phyloP scores from a whole-genome alignment of 2,888 invertebrate genomes.

The Andrena trimmerana region DNA sequence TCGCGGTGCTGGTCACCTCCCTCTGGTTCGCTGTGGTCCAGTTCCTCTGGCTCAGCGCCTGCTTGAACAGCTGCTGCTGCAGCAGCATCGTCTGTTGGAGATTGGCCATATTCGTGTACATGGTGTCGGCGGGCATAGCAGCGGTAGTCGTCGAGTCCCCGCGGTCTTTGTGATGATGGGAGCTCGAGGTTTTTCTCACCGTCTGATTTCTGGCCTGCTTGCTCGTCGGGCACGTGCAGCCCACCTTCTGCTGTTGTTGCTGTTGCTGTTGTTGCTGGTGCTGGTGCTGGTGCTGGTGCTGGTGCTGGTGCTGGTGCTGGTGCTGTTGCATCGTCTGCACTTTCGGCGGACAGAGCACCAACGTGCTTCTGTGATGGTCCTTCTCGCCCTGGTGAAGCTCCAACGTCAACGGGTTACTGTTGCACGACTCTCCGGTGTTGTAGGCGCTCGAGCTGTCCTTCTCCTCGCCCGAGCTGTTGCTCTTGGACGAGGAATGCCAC shows the following conservation, averaged over 20 bases:
- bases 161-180: conserved; percentile 63
- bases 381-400: conserved; percentile 85
- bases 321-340: conserved; percentile 30
- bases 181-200: conserved; percentile 56
- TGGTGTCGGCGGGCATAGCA: conserved; percentile 86
- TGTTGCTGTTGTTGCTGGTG: conserved; percentile 32
- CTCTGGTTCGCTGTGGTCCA: conserved; percentile 69
- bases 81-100: conserved; percentile 89
- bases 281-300: conserved; percentile 1
- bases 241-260: conserved; percentile 41
- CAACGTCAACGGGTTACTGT: conserved; percentile 88
- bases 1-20: conserved; percentile 61
- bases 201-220: conserved; percentile 64
- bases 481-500: conserved; percentile 82
- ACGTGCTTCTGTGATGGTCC: conserved; percentile 83
- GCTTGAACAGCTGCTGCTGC: conserved; percentile 89
- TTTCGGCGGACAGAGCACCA: conserved; percentile 80
- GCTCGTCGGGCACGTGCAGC: conserved; percentile 75
- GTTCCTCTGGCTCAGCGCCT: conserved; percentile 85
- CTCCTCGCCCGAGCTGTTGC: conserved; percentile 86
- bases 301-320: conserved; percentile 17
- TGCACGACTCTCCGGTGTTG: conserved; percentile 91
- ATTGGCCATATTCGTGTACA: conserved; percentile 90
- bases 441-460: conserved; percentile 90
- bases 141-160: conserved; percentile 60